Evolutionary conservation across 2,888 invertebrate species (phyloP), one percentile per base, ranked within the genome.

Genomic region (Podotricha telesiphe): DNA sequence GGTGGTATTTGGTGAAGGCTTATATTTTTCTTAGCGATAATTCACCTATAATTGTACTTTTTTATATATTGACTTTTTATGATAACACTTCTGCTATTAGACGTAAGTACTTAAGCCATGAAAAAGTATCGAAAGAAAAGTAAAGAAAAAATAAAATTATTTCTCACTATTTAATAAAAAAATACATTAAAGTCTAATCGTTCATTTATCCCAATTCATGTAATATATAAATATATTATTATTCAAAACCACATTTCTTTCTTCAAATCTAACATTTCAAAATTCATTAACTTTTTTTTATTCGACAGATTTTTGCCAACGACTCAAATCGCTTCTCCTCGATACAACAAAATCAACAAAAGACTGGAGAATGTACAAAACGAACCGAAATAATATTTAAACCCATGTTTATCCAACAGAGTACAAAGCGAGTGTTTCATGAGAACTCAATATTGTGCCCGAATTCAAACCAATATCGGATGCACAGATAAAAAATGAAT

Each of bases 281-380:
- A 74, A 70, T 71, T 70, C 58, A 72, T 80, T 82, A 78, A 80
- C 80, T 84, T 86, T 86, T 86, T 78, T 78, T 76, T 76, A 80
- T 79, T 79, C 73, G 80, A 89, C 92, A 93, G 92, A 91, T n/a
- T n/a, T n/a, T n/a, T 92, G 91, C 87, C 90, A 88, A 83, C 87
- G 90, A 84, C 76, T 87, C 82, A 88, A 89, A 86, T 85, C 91
- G 88, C 87, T n/a, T n/a, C n/a, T n/a, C 91, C 91, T 91, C 89
- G 69, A 75, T 78, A 78, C 78, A 80, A 78, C 71, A 68, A 70
- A 72, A 69, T 71, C 70, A n/a, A n/a, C n/a, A 73, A 77, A 75
- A 75, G 74, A 77, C 77, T 80, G 73, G n/a, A 77, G 82, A 80
- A 77, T 20, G 79, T 78, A 79, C 71, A 80, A 77, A 78, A 79